Percentiles rank a stretch among this genome's conserved stretches.
These are phyloP conservation scores for Entomobrya multifasciata DNA, from an alignment of 2,888 invertebrate genomes.

Conservation along the genomic window DNA sequence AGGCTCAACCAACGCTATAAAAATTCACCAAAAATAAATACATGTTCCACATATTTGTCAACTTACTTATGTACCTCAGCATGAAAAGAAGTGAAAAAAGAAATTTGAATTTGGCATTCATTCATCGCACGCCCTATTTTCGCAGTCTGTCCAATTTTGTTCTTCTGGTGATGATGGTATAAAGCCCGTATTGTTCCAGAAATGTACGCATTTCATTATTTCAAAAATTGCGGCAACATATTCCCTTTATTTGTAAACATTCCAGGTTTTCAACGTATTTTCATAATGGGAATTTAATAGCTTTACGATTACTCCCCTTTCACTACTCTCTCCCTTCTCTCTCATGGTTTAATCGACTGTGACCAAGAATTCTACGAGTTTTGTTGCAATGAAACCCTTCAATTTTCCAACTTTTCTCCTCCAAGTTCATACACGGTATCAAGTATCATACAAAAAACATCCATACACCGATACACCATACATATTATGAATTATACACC, in stretches of 20 bases:
- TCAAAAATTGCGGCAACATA: slow-evolving; percentile 33
- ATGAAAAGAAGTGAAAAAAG: too few species aligned
- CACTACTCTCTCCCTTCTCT: slow-evolving; percentile 3
- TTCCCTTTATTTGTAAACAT: slow-evolving; percentile 48
- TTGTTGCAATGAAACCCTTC: slow-evolving; percentile 9
- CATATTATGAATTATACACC: too few species aligned
- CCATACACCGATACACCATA: too few species aligned
- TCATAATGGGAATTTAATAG: slow-evolving; percentile 52
- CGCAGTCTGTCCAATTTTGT: not conserved
- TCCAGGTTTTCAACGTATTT: slow-evolving; percentile 28
- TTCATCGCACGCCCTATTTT: slow-evolving; percentile 7
- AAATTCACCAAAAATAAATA: slow-evolving; percentile 20
- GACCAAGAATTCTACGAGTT: too few species aligned
- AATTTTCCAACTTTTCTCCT: not conserved
- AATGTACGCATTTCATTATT: slow-evolving; percentile 10
- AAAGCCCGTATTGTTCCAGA: slow-evolving; percentile 9
- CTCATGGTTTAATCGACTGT: not conserved
- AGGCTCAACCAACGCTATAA: slow-evolving; percentile 10
- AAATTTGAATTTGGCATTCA: slow-evolving; percentile 11
- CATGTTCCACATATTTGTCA: slow-evolving; percentile 33
- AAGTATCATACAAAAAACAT: too few species aligned
- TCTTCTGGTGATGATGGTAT: too few species aligned
- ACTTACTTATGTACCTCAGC: not conserved
- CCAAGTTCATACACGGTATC: not conserved
- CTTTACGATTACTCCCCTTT: not conserved